Evolutionary conservation across 2,797 vertebrate species (phyloP).

Genomic region (Pantherophis vulpinus): DNA sequence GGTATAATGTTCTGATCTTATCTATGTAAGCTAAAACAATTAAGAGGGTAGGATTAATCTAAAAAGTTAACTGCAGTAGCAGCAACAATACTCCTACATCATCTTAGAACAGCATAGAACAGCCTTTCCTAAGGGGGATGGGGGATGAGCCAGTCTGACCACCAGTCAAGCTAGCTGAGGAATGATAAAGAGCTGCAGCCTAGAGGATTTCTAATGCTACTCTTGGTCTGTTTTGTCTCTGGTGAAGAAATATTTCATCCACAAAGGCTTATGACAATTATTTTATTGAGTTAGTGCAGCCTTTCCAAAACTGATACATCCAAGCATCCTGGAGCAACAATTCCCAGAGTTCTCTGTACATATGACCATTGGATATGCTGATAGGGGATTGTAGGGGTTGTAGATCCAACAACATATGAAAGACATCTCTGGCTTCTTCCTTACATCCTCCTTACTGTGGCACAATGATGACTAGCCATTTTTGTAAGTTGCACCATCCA

Average conservation of each 20-base stretch:
- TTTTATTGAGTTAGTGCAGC: not conserved
- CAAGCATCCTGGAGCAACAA: not conserved
- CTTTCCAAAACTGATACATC: not conserved
- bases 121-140: not conserved
- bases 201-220: no score
- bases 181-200: not conserved
- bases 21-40: not conserved
- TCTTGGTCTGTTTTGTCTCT: not conserved
- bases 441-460: not conserved
- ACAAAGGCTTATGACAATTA: not conserved
- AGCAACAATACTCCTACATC: not conserved
- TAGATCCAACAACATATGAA: not conserved
- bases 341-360: not conserved
- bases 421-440: not conserved
- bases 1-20: not conserved
- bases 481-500: not conserved
- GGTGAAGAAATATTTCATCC: not conserved
- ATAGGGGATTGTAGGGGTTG: not conserved
- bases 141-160: not conserved
- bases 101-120: not conserved
- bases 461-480: not conserved
- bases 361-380: not conserved
- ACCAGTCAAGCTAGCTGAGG: not conserved
- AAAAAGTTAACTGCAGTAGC: not conserved
- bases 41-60: not conserved